Evolutionary conservation across 2,888 invertebrate species (phyloP), one percentile per base, ranked within the genome.

Genomic region (Nineta flava): DNA sequence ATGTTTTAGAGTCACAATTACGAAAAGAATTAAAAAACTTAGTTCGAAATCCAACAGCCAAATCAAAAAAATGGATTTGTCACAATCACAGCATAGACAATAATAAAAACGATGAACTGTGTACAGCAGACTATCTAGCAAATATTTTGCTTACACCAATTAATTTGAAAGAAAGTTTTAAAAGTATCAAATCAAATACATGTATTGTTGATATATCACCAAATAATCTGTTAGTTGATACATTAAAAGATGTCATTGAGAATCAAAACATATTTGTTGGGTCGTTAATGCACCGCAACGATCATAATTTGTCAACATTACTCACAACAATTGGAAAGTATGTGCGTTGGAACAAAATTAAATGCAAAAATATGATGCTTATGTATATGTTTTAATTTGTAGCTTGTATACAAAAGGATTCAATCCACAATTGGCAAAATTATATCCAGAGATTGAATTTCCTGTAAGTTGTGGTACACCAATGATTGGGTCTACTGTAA

Each of bases 161-260:
- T 1, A 67, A 82, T 15, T 88, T 90, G 64, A 87, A 91, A 61
- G 92, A 93, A 65, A 84, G 86, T 0, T 72, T 86, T 6, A 74
- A 73, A 16, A 75, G 85, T 57, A 81, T 94, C 56, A 91, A 88
- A 1, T 73, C 76, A 47, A 81, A 90, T 61, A 88, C 92, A 0
- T 74, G 93, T 51, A 77, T 82, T 5, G 81, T 94, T 53, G 94
- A 94, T 66, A 80, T 94, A 49, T 91, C 93, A 0, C 93, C 94
- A 0, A 93, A 94, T 58, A 84, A 88, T 9, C 72, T 94, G 1
- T 74, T 94, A 34, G 92, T 92, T 62, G 85, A 91, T 0, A 87
- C 94, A 58, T 70, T 94, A 7, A 81, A 83, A 54, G 73, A 88
- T 41, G 84, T 87, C 0, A 66, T 93, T 41, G 71, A 72, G 57